Evolutionary conservation across 2,113 vertebrate genomes (phyloP).

Genomic region (Carettochelys insculpta): DNA sequence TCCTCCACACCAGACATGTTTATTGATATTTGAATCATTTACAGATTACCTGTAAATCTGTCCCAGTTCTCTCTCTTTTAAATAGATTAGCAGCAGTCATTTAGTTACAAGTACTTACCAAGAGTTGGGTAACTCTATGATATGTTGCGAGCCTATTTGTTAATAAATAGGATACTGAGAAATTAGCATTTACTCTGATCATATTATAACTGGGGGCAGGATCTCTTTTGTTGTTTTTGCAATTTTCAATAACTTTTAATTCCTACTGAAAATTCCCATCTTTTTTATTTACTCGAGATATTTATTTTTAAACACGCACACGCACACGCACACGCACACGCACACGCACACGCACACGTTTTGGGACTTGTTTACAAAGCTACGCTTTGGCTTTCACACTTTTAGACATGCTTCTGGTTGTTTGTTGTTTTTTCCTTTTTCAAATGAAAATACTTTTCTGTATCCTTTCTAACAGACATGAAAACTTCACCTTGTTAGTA

Average conservation of each 20-base stretch:
- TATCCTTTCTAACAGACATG: neutral
- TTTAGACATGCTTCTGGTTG: neutral
- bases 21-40: slow-evolving; percentile 40
- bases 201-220: neutral
- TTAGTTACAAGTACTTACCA: neutral
- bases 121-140: neutral
- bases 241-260: slow-evolving; percentile 1
- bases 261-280: neutral
- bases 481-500: neutral
- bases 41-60: slow-evolving; percentile 9
- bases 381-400: neutral
- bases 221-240: neutral
- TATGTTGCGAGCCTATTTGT: slow-evolving; percentile 17
- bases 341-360: neutral
- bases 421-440: neutral
- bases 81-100: neutral
- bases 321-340: no score
- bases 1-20: neutral
- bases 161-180: neutral
- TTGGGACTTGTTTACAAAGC: neutral
- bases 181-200: slow-evolving; percentile 14
- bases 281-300: neutral
- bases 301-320: neutral
- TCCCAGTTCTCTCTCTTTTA: slow-evolving; percentile 31
- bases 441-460: neutral